Conservation (phyloP, 2,113 vertebrate genomes). For the Prolemur simus region DNA sequence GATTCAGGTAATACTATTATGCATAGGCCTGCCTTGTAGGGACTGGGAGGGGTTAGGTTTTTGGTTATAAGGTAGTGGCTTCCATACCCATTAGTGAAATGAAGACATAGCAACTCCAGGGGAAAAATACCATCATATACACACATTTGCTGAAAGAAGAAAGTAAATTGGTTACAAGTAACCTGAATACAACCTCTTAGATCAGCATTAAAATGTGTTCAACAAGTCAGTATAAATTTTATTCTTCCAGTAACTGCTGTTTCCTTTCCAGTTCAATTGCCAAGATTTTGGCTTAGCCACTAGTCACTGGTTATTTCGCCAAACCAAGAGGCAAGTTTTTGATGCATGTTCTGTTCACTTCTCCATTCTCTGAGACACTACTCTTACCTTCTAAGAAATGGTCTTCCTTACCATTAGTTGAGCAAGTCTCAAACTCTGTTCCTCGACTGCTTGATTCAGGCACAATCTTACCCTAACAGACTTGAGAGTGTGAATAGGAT, state of each 20-base stretch:
- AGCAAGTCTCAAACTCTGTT: background rate
- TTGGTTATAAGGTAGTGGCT: background rate
- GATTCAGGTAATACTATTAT: background rate
- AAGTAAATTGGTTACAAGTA: background rate
- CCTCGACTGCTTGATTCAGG: background rate
- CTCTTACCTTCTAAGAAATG: background rate
- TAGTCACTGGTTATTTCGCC: background rate
- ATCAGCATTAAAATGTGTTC: background rate
- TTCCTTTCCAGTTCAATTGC: background rate
- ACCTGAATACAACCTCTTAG: background rate
- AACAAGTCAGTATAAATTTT: background rate
- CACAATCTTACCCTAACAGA: background rate
- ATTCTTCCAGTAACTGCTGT: background rate
- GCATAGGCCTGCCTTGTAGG: background rate
- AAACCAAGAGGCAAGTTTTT: background rate
- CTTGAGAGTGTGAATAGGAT: background rate
- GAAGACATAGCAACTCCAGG: background rate
- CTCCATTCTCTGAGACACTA: background rate
- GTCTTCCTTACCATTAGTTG: background rate
- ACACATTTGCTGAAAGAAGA: background rate
- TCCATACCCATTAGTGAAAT: background rate
- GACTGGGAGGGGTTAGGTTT: background rate
- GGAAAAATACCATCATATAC: no score
- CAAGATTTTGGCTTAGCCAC: background rate
- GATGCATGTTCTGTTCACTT: background rate